Base-by-base conservation (phyloP, 2,888 invertebrate species). In the Leptodirus hochenwartii region DNA sequence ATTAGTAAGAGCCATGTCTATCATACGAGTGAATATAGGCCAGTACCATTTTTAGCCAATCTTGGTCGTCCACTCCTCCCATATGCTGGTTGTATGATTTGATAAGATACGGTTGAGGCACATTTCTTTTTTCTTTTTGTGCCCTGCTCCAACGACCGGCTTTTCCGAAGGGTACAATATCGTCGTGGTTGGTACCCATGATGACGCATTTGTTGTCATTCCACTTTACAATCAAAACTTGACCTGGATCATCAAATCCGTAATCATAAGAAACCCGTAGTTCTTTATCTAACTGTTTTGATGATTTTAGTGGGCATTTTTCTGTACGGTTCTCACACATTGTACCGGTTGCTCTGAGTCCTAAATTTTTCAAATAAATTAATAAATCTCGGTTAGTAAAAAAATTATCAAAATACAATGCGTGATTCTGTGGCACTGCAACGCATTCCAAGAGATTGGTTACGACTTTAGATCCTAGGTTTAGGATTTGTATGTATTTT, bases 41-140 rank as follows among this genome's bases (percentile, higher is more conserved):
- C 20, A 20, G n/a, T 20, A 20, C 20, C 20, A 20, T 20, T 20
- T 20, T 20, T 20, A 8, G 20, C 20, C 20, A 20, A 20, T 20
- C 20, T 8, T 20, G 20, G 8, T 20, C 8, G 20, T 20, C 20
- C 20, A 20, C 9, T 6, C 9, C 20, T 20, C 20, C 20, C 20
- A 20, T 20, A 20, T 20, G 6, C 20, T 20, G 6, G n/a, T 20
- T 20, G n/a, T 20, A 20, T 20, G 20, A 20, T 8, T n/a, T 20
- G n/a, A 20, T 20, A 20, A 20, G 20, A 8, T 20, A 8, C 9
- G 20, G 20, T n/a, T 20, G 20, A 20, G 6, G 6, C 9, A 20
- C 9, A 20, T 6, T 20, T 20, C 6, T 20, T 20, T 20, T 20
- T 20, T 20, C 9, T 20, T 20, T n/a, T 20, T 20, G 20, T 8